phyloP scores from a whole-genome alignment of 2,888 invertebrate genomes.

The Hemistola chrysoprasaria region DNA sequence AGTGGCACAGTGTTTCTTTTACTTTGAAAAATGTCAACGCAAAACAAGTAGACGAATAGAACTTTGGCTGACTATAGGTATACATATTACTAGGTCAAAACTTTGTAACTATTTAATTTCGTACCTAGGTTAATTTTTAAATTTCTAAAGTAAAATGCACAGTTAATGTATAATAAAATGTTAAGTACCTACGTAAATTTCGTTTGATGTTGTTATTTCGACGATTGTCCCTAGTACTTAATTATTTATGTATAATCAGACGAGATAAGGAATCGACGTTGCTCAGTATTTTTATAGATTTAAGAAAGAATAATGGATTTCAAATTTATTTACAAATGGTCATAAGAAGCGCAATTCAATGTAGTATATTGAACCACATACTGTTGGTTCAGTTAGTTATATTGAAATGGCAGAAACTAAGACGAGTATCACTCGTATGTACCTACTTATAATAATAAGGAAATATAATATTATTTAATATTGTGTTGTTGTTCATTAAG shows the following conservation, averaged over 20 bases:
- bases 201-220: slow-evolving; percentile 55
- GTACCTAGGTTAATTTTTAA: slow-evolving; percentile 54
- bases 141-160: slow-evolving; percentile 61
- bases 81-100: slow-evolving; percentile 44
- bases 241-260: slow-evolving; percentile 34
- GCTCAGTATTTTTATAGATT: slow-evolving; percentile 80
- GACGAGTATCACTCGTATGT: slow-evolving; percentile 24
- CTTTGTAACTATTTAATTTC: slow-evolving; percentile 54
- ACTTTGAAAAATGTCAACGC: slow-evolving; percentile 42
- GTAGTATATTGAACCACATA: slow-evolving; percentile 36
- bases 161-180: slow-evolving; percentile 58
- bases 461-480: slow-evolving; percentile 34
- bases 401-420: slow-evolving; percentile 22
- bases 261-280: slow-evolving; percentile 67
- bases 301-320: slow-evolving; percentile 63
- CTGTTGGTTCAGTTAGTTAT: slow-evolving; percentile 44
- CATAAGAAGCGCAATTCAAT: slow-evolving; percentile 58
- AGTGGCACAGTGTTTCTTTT: slow-evolving; percentile 66
- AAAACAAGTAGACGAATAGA: slow-evolving; percentile 41
- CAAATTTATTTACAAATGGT: slow-evolving; percentile 66
- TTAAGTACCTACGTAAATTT: slow-evolving; percentile 59
- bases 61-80: slow-evolving; percentile 44
- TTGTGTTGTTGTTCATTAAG: slow-evolving; percentile 42
- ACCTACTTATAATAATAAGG: too few relatives aligned
- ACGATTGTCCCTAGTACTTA: slow-evolving; percentile 50